Conservation (phyloP, 2,113 vertebrate species). For the Aramus guarauna region DNA sequence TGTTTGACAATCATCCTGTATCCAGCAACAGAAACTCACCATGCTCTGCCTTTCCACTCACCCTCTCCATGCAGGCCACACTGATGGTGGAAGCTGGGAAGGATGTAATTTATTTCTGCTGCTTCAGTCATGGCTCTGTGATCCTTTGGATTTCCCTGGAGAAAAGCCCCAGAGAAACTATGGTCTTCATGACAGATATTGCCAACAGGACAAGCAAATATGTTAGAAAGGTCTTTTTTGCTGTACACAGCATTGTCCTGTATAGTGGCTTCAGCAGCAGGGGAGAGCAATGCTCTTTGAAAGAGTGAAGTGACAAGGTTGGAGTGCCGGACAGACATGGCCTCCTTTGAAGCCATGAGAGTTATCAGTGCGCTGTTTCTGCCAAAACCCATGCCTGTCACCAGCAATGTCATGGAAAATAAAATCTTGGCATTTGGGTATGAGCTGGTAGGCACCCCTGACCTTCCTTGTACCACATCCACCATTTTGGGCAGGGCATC, state of each 20-base stretch:
- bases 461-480: conserved; percentile 26
- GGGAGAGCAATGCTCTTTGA: neutral
- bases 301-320: neutral
- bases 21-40: neutral
- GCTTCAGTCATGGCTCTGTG: neutral
- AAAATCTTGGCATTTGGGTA: conserved; percentile 44
- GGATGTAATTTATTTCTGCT: conserved; percentile 35
- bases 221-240: conserved; percentile 1
- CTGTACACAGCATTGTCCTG: conserved; percentile 18
- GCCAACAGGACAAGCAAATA: conserved; percentile 36
- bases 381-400: conserved; percentile 31
- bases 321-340: neutral
- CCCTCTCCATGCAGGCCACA: neutral
- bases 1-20: neutral
- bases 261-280: conserved; percentile 38
- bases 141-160: conserved; percentile 2
- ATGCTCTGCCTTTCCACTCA: neutral
- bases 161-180: neutral
- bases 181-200: conserved; percentile 38
- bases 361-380: conserved; percentile 17
- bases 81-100: conserved; percentile 15
- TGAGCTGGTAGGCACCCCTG: conserved; percentile 1
- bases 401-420: neutral
- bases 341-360: neutral
- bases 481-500: neutral